phyloP scores from a whole-genome alignment of 2,797 vertebrate species.

The Gallinago stenura region DNA sequence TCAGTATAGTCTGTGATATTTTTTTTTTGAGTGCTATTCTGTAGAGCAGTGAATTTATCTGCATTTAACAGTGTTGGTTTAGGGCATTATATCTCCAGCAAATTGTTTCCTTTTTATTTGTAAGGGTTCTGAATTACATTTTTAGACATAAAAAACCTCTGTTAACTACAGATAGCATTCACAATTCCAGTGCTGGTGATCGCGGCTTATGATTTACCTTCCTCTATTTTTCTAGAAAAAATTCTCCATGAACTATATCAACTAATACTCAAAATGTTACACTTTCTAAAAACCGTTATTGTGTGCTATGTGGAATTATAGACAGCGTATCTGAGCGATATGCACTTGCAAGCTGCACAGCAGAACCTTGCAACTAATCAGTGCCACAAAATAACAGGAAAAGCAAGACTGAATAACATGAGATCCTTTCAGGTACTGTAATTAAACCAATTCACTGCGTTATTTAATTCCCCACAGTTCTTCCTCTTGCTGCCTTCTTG shows the following conservation, averaged over 20 bases:
- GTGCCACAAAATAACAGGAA: slow-evolving; percentile 47
- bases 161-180: slow-evolving; percentile 2
- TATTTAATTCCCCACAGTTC: slow-evolving; percentile 26
- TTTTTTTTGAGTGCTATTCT: neutral
- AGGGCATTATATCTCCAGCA: neutral
- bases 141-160: slow-evolving; percentile 18
- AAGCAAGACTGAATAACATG: slow-evolving; percentile 42
- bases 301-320: neutral
- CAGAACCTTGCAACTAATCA: slow-evolving; percentile 47
- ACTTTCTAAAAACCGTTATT: neutral
- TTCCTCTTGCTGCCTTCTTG: slow-evolving; percentile 45
- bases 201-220: neutral
- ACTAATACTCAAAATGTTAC: slow-evolving; percentile 15
- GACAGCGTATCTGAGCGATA: neutral
- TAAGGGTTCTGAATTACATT: slow-evolving; percentile 8
- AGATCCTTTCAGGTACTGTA: slow-evolving; percentile 57
- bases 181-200: neutral
- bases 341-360: neutral
- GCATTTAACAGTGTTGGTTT: neutral
- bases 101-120: neutral
- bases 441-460: neutral
- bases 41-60: neutral
- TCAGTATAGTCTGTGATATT: neutral
- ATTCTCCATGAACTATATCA: neutral
- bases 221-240: slow-evolving; percentile 20